Evolutionary conservation across 1,140 invertebrate species (phyloP).

Genomic region (Cydia pomonella): DNA sequence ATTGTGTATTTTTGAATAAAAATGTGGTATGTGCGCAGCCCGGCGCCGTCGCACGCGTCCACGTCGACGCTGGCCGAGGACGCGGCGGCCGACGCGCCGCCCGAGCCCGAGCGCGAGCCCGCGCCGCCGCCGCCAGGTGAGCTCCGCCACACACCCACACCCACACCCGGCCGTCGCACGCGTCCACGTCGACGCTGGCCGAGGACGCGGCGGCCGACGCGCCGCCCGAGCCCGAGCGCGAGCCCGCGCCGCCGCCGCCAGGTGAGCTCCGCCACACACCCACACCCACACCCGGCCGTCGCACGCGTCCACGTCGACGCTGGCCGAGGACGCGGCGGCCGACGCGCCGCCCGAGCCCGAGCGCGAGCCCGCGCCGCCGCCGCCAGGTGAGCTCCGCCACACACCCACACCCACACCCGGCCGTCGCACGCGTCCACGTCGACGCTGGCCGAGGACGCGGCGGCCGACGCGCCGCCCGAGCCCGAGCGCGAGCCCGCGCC

Average conservation of each 20-base stretch:
- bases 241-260: conserved; percentile 58
- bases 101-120: conserved; percentile 66
- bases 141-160: conserved; percentile 35
- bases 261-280: conserved; percentile 39
- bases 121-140: conserved; percentile 52
- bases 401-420: no score
- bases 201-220: conserved; percentile 60
- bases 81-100: conserved; percentile 49
- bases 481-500: conserved; percentile 61
- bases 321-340: conserved; percentile 64
- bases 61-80: conserved; percentile 75
- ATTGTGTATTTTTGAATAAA: no score
- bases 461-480: conserved; percentile 56
- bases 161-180: conserved; percentile 73
- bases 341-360: conserved; percentile 62
- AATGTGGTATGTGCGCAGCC: no score
- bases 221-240: conserved; percentile 62
- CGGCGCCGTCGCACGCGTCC: conserved; percentile 71
- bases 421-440: conserved; percentile 75
- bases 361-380: conserved; percentile 54
- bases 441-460: conserved; percentile 69
- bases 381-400: conserved; percentile 49
- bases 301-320: conserved; percentile 72
- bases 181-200: conserved; percentile 72
- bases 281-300: conserved; percentile 75